Evolutionary conservation across 2,113 vertebrate genomes (phyloP).

Genomic region (Toxostoma redivivum): DNA sequence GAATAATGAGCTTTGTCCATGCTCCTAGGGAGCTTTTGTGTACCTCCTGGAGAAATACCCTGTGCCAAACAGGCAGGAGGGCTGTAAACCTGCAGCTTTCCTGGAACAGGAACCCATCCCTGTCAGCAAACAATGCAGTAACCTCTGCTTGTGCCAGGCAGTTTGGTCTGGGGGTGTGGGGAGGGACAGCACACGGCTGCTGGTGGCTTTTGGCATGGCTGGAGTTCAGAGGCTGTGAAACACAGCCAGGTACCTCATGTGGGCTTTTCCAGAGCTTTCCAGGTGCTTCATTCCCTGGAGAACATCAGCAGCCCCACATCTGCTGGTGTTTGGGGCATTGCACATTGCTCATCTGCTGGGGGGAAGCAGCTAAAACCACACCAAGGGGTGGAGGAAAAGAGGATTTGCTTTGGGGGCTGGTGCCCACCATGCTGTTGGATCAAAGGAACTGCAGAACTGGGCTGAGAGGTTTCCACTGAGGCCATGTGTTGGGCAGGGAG

Average conservation of each 20-base stretch:
- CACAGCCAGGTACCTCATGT: fast-evolving
- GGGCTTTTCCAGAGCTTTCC: neutral
- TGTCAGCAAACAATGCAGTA: neutral
- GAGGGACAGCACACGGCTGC: fast-evolving
- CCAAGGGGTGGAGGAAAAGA: neutral
- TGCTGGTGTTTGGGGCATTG: neutral
- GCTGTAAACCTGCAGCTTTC: neutral
- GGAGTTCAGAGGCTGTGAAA: neutral
- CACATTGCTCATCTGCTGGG: neutral
- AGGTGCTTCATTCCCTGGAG: neutral
- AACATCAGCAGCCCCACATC: neutral
- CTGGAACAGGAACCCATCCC: neutral
- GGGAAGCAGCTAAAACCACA: neutral
- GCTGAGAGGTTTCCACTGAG: neutral
- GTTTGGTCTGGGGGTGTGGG: neutral
- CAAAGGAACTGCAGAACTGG: neutral
- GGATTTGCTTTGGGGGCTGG: neutral
- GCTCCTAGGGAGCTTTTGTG: neutral
- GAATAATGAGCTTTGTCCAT: neutral
- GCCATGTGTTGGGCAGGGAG: neutral
- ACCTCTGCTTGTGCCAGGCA: fast-evolving
- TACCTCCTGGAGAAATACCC: fast-evolving
- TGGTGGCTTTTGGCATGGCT: neutral
- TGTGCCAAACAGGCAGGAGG: neutral
- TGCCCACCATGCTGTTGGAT: neutral